phyloP scores from a whole-genome alignment of 2,888 invertebrate species.

The Acleris holmiana region DNA sequence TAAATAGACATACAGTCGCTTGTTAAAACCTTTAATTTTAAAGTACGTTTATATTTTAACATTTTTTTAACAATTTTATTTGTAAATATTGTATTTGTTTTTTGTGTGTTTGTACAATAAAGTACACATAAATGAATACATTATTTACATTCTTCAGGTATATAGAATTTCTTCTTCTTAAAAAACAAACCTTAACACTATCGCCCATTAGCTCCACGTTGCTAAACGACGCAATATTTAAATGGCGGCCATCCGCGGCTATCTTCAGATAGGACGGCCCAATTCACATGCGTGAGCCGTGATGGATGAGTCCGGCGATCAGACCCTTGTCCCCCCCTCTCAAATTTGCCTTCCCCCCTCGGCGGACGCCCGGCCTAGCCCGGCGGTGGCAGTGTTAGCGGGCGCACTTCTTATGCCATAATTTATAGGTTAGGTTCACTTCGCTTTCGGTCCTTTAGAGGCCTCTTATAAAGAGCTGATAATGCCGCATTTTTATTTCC shows the following conservation, averaged over 20 bases:
- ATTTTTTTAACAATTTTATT: too few species aligned
- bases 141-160: too few species aligned
- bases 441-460: too few species aligned
- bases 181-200: conserved; percentile 16
- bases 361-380: conserved; percentile 53
- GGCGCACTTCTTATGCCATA: neutral
- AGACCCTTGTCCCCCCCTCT: conserved; percentile 78
- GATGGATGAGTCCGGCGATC: conserved; percentile 83
- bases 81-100: too few species aligned
- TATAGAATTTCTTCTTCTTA: neutral
- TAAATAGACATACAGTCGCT: too few species aligned
- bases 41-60: too few species aligned
- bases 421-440: neutral
- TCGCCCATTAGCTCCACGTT: conserved; percentile 54
- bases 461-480: too few species aligned
- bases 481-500: too few species aligned
- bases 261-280: conserved; percentile 83
- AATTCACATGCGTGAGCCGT: conserved; percentile 84
- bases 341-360: conserved; percentile 77
- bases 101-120: too few species aligned
- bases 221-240: conserved; percentile 82
- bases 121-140: too few species aligned
- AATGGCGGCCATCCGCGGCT: conserved; percentile 75
- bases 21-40: too few species aligned
- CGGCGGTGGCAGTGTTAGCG: conserved; percentile 21